phyloP scores from a whole-genome alignment of 1,140 invertebrate genomes.

The Triops cancriformis region DNA sequence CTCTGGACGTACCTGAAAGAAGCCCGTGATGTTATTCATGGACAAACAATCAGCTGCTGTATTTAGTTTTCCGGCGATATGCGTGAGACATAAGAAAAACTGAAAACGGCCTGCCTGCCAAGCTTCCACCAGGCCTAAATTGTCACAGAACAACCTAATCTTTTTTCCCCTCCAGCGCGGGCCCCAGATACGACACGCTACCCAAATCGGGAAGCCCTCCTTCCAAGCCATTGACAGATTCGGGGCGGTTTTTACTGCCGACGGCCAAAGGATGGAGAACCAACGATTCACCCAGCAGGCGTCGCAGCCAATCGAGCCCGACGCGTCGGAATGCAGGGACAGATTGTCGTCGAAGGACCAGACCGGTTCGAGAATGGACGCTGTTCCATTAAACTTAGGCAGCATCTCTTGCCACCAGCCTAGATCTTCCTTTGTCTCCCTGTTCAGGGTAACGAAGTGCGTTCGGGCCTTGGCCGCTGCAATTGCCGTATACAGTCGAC shows the following conservation, averaged over 20 bases:
- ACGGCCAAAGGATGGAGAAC: not conserved
- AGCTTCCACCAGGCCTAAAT: not conserved
- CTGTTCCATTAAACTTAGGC: not conserved
- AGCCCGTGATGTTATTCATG: not conserved
- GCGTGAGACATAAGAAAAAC: not conserved
- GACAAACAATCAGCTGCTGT: not conserved
- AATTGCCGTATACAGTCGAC: not conserved
- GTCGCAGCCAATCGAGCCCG: not conserved
- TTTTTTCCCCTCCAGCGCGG: not conserved
- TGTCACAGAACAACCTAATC: conserved; percentile 1
- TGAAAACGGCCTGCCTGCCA: not conserved
- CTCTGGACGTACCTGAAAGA: not conserved
- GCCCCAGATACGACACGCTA: not conserved
- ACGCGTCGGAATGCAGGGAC: not conserved
- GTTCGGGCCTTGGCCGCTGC: not conserved
- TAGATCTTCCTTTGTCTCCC: not conserved
- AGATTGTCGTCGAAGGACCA: not conserved
- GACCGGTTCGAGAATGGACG: not conserved
- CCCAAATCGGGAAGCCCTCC: not conserved
- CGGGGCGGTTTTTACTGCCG: not conserved
- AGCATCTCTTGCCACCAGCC: not conserved
- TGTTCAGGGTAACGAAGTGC: not conserved
- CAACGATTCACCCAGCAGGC: not conserved
- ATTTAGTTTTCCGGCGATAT: not conserved
- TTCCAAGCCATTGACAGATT: not conserved